Evolutionary conservation across 2,888 invertebrate species (phyloP).

Genomic region (Empis stercorea): DNA sequence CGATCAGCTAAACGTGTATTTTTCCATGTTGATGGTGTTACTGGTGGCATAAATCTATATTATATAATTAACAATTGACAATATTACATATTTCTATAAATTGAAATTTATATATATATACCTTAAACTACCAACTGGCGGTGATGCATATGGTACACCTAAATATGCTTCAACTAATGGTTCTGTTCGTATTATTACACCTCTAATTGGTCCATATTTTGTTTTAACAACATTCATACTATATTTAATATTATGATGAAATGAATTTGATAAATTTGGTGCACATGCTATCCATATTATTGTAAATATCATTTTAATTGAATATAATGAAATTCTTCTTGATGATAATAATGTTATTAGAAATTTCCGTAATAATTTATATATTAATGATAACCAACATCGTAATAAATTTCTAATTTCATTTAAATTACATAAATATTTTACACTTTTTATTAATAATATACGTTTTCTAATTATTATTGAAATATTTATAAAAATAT

Average conservation of each 20-base stretch:
- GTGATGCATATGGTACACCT: conserved; percentile 88
- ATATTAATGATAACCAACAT: no score
- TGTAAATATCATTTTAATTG: not conserved
- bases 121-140: conserved; percentile 80
- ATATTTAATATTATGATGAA: conserved; percentile 51
- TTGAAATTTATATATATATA: conserved; percentile 34
- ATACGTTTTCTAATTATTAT: no score
- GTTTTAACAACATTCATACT: conserved; percentile 74
- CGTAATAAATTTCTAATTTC: no score
- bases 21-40: conserved; percentile 81
- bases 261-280: conserved; percentile 20
- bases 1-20: conserved; percentile 67
- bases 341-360: not conserved
- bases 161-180: conserved; percentile 78
- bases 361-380: no score
- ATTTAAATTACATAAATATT: no score
- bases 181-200: conserved; percentile 67
- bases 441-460: no score
- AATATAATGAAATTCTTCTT: not conserved
- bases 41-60: conserved; percentile 87
- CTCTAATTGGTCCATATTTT: conserved; percentile 79
- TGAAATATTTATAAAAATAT: no score
- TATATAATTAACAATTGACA: no score
- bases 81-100: no score
- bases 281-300: not conserved